Conservation (phyloP, 2,113 vertebrate species). For the Anseranas semipalmata region DNA sequence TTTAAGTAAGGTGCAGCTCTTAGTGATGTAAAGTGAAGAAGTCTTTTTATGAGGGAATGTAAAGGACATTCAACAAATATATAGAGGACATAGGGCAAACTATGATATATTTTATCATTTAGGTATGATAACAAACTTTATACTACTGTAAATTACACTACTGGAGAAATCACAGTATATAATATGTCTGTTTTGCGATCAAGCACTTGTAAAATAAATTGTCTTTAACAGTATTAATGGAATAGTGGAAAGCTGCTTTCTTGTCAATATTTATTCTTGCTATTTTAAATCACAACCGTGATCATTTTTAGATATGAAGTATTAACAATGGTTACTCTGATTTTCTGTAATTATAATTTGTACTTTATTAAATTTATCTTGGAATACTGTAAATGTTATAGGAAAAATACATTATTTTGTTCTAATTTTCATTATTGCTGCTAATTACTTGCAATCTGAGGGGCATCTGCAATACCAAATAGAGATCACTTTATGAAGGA, state of each 20-base stretch:
- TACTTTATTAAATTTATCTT: constrained; percentile 27
- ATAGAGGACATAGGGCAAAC: background rate
- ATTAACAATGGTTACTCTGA: background rate
- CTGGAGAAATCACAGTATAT: background rate
- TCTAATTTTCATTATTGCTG: background rate
- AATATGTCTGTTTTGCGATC: constrained; percentile 41
- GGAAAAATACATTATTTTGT: background rate
- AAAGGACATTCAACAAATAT: background rate
- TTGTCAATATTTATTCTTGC: constrained; percentile 13
- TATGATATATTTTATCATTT: background rate
- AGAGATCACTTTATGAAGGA: background rate
- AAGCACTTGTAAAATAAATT: constrained; percentile 15
- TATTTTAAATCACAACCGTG: background rate
- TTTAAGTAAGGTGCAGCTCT: background rate
- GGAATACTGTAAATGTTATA: background rate
- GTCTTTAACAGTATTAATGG: background rate
- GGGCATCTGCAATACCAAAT: constrained; percentile 11
- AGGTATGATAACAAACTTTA: background rate
- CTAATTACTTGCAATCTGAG: constrained; percentile 9
- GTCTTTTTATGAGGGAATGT: background rate
- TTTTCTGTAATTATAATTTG: background rate
- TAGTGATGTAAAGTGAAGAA: background rate
- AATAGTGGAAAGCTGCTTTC: background rate
- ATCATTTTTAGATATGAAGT: background rate
- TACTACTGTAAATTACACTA: constrained; percentile 28